Evolutionary conservation across 2,888 invertebrate species (phyloP).

Genomic region (Furcula furcula): DNA sequence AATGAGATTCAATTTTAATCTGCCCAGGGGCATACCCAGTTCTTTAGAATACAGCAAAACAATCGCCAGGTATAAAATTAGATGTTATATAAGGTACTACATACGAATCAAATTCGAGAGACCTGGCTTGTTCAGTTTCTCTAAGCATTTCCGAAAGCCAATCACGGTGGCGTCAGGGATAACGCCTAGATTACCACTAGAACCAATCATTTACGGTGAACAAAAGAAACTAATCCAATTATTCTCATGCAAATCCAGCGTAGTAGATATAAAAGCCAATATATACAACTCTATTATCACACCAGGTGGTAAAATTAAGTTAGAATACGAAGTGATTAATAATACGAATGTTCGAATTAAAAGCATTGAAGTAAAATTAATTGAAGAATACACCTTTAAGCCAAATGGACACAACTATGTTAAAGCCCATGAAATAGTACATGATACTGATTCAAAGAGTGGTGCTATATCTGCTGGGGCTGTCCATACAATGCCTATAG

Average conservation of each 20-base stretch:
- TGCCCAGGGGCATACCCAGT: slow-evolving; percentile 36
- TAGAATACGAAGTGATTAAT: slow-evolving; percentile 37
- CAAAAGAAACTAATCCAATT: slow-evolving; percentile 35
- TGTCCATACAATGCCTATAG: slow-evolving; percentile 16
- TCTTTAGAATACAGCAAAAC: slow-evolving; percentile 21
- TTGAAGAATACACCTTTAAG: slow-evolving; percentile 30
- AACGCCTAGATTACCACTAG: slow-evolving; percentile 27
- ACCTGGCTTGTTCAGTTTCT: slow-evolving; percentile 33
- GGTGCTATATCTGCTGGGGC: slow-evolving; percentile 20
- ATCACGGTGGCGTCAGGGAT: slow-evolving; percentile 35
- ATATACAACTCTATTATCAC: slow-evolving; percentile 31
- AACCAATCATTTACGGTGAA: slow-evolving; percentile 31
- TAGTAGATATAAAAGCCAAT: slow-evolving; percentile 34
- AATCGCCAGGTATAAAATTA: slow-evolving; percentile 11
- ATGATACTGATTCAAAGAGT: slow-evolving; percentile 30
- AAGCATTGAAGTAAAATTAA: slow-evolving; percentile 31
- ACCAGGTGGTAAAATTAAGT: slow-evolving; percentile 29
- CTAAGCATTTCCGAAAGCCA: slow-evolving; percentile 36
- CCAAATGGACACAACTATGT: slow-evolving; percentile 15
- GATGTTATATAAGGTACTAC: slow-evolving; percentile 36
- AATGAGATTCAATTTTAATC: slow-evolving; percentile 30
- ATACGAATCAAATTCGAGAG: slow-evolving; percentile 42
- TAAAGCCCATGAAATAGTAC: slow-evolving; percentile 16
- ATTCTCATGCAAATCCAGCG: slow-evolving; percentile 31
- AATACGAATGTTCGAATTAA: slow-evolving; percentile 34